phyloP scores from a whole-genome alignment of 2,797 vertebrate species.

The Schizopygopsis pylzovi region DNA sequence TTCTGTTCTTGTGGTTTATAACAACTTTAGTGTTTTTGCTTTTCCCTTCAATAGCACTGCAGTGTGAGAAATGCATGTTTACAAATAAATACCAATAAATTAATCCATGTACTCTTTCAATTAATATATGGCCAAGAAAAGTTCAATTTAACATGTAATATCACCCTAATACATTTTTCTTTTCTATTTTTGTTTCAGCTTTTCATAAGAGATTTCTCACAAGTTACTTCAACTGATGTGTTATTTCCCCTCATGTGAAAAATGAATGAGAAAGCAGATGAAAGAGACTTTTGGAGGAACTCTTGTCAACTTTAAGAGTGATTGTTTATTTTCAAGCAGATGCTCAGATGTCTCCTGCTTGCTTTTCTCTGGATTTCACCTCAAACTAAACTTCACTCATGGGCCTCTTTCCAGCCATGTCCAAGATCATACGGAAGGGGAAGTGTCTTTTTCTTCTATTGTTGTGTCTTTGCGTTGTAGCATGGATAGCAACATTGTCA shows the following conservation, averaged over 20 bases:
- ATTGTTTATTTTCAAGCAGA: not conserved
- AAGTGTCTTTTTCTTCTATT: conserved; percentile 81
- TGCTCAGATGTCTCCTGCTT: conserved; percentile 53
- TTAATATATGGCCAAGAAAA: not conserved
- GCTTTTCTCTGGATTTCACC: conserved; percentile 22
- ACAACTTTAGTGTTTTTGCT: not conserved
- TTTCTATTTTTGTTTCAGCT: not conserved
- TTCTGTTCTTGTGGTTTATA: not conserved
- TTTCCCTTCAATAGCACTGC: not conserved
- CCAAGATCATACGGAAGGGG: conserved; percentile 76
- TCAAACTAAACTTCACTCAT: conserved; percentile 69
- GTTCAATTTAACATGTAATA: not conserved
- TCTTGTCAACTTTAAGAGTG: not conserved
- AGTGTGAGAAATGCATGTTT: not conserved
- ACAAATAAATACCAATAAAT: not conserved
- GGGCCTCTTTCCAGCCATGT: conserved; percentile 70
- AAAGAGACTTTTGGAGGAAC: not conserved
- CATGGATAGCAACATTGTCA: conserved; percentile 81
- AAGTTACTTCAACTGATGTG: not conserved
- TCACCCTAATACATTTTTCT: not conserved
- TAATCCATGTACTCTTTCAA: not conserved
- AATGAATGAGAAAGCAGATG: not conserved
- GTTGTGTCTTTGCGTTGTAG: conserved; percentile 79
- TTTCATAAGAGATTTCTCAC: not conserved
- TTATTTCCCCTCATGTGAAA: not conserved